phyloP scores from a whole-genome alignment of 2,797 vertebrate species.

The Brotogeris chrysoptera region DNA sequence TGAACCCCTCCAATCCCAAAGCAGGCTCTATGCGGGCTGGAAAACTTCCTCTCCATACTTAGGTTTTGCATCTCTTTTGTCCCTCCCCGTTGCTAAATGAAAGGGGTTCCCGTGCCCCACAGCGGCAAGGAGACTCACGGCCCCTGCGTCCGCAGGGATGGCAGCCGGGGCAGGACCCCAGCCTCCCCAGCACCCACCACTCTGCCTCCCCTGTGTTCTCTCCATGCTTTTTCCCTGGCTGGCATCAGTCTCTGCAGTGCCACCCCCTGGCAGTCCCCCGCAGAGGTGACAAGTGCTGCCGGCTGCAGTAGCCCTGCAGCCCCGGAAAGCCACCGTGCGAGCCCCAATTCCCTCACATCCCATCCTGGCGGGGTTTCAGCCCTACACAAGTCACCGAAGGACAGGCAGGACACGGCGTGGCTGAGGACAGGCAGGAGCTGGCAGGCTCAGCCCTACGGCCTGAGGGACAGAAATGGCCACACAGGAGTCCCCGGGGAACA shows the following conservation, averaged over 20 bases:
- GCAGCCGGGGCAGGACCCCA: rapidly evolving
- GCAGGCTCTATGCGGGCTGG: neutral
- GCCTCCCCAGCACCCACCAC: neutral
- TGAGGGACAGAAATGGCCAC: neutral
- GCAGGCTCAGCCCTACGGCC: neutral
- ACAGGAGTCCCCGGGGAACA: neutral
- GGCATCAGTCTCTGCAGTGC: slow-evolving; percentile 60
- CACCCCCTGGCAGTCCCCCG: slow-evolving; percentile 54
- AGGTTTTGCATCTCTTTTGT: neutral
- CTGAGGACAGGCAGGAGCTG: neutral
- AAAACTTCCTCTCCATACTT: neutral
- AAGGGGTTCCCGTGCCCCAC: neutral
- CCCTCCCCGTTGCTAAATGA: rapidly evolving
- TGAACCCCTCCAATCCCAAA: neutral
- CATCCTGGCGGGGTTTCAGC: rapidly evolving
- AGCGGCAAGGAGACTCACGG: neutral
- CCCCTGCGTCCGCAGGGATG: neutral
- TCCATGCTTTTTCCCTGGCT: neutral
- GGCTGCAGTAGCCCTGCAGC: neutral
- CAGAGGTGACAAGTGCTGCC: neutral
- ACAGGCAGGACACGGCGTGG: neutral
- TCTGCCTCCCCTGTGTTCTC: rapidly evolving
- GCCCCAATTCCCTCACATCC: neutral
- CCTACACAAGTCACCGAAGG: rapidly evolving
- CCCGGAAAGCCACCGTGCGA: neutral